Evolutionary conservation across 1,140 invertebrate genomes (phyloP), one percentile per base, ranked within the genome.

Genomic region (Cyclargus thomasi): DNA sequence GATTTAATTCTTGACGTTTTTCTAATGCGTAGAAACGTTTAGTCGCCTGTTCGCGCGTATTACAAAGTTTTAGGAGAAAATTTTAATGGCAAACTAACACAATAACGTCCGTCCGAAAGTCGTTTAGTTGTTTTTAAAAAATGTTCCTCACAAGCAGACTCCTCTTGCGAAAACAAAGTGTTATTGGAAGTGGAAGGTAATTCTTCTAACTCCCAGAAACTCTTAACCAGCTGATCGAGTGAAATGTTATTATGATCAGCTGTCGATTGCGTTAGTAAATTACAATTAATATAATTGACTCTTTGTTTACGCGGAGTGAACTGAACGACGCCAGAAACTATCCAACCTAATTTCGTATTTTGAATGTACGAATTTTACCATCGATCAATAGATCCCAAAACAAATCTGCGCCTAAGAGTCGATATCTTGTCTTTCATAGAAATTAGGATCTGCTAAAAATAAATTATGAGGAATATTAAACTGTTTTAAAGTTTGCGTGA

Each of bases 331-430:
- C 55, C 55, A 10, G 17, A 59, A 20, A 59, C 3, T 20, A 59
- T 20, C 55, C 55, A 59, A 2, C 55, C 55, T 59, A 67, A 21
- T 20, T 67, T 21, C 14, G 65, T 67, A 22, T 67, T 62, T 39
- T 62, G 55, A 20, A 36, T 18, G 57, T 39, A 67, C 1, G 65
- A 17, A 67, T 20, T 67, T 62, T 59, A 16, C 55, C 53, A 2
- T 62, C 55, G 53, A 29, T 39, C 17, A 67, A 18, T 62, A 67
- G 35, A 20, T 62, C 55, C 65, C 55, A 67, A 57, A 67, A 67
- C 2, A 62, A 39, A 62, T 67, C 65, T 17, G 65, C 65, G 29
- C 55, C 65, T 62, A 62, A 47, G 11, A 67, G 62, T 67, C 66
- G 21, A 67, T 62, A 21, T 23, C 47, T 8, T 21, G 55, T 5